Conservation (phyloP, 1,140 invertebrate genomes). For the Theocolax elegans region DNA sequence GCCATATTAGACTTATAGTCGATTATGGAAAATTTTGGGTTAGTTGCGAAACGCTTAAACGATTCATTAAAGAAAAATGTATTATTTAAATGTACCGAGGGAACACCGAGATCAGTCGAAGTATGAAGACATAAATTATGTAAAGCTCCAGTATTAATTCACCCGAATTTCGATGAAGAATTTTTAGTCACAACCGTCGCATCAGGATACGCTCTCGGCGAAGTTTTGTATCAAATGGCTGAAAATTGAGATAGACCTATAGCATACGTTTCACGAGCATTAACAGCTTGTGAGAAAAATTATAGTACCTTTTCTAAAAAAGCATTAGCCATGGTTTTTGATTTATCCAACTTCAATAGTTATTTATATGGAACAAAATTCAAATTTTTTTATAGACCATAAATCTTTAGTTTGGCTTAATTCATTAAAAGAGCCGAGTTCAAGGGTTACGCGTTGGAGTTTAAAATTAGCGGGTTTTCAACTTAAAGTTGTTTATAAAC, state of each 20-base stretch:
- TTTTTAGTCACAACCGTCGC: not conserved
- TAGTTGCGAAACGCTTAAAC: not conserved
- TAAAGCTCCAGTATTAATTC: not conserved
- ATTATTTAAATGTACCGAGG: not conserved
- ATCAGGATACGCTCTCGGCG: not conserved
- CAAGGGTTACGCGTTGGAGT: too few species aligned
- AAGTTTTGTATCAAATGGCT: not conserved
- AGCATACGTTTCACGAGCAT: not conserved
- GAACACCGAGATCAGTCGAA: not conserved
- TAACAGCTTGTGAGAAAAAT: not conserved
- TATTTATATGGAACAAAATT: constrained; percentile 1
- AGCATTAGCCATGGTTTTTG: not conserved
- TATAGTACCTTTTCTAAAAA: not conserved
- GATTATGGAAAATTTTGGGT: not conserved
- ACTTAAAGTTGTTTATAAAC: too few species aligned
- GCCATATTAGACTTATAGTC: too few species aligned
- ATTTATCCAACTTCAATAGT: not conserved
- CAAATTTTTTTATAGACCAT: not conserved
- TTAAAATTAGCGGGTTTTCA: too few species aligned
- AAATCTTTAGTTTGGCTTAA: not conserved
- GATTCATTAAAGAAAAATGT: not conserved
- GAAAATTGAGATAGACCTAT: not conserved
- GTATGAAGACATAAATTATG: not conserved
- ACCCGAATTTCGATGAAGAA: not conserved
- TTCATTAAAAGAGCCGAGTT: not conserved